Evolutionary conservation across 2,113 vertebrate genomes (phyloP), one percentile per base, ranked within the genome.

Genomic region (Poeciliopsis prolifica): DNA sequence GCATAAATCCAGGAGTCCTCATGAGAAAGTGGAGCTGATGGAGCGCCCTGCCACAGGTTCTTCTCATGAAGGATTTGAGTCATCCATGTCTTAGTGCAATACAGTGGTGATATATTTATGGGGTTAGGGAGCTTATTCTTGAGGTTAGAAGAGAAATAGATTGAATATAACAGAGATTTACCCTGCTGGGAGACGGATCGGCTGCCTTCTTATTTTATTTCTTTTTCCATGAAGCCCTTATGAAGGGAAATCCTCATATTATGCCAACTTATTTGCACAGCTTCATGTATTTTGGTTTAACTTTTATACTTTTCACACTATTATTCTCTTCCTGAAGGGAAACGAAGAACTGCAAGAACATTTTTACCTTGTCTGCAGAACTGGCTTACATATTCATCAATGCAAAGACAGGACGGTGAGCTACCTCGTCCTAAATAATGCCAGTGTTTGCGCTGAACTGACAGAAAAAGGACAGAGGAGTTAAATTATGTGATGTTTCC

Each of bases 41-140:
- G 30, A 88, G 82, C 63, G 76, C 26, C 17, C 73, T 15, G 62
- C 74, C 68, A 30, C 61, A 71, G 60, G 61, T 74, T 71, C 54
- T 75, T 42, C 67, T 68, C 6, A 14, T 24, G 33, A 80, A 62
- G 42, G 64, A 70, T 31, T 19, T 66, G 65, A 35, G 72, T 81
- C 70, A 68, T 73, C 71, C 70, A 44, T 69, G 81, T 84, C 79
- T 81, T 29, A 77, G 62, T 68, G 74, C 54, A 70, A 51, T 74
- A 28, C 30, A 6, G 35, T 2, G 51, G 30, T 77, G 78, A 77
- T 84, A n/a, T 75, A 76, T 83, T 78, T 73, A 70, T 70, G 81
- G 77, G 71, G 81, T 85, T 72, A 74, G 65, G 72, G 80, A 76
- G n/a, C 73, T 83, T 65, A 62, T 83, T 81, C 54, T 71, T 60